phyloP scores from a whole-genome alignment of 1,140 invertebrate species.

The Drosophila asahinai region DNA sequence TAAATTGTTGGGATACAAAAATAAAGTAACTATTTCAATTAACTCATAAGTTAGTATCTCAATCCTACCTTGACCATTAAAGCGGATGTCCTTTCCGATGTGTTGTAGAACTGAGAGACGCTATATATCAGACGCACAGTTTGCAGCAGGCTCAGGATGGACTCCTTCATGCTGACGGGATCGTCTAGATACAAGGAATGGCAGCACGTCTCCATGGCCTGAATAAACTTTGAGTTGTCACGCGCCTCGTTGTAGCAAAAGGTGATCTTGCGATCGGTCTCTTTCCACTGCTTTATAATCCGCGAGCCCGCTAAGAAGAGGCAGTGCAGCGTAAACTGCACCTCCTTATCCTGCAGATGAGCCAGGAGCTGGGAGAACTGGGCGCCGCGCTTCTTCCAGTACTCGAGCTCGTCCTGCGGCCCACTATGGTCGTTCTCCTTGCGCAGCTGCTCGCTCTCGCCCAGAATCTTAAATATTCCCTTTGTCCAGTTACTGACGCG shows the following conservation, averaged over 20 bases:
- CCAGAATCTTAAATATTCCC: slow-evolving; percentile 90
- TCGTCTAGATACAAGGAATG: slow-evolving; percentile 96
- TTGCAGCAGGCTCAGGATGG: slow-evolving; percentile 92
- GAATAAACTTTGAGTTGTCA: slow-evolving; percentile 98
- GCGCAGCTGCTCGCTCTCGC: slow-evolving; percentile 95
- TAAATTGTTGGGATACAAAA: neutral
- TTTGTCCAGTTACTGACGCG: slow-evolving; percentile 91
- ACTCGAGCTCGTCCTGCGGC: slow-evolving; percentile 97
- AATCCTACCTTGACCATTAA: slow-evolving; percentile 94
- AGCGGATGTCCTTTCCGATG: slow-evolving; percentile 96
- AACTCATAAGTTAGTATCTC: too few relatives aligned
- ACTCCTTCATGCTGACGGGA: slow-evolving; percentile 93
- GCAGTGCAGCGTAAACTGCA: slow-evolving; percentile 91
- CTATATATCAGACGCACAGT: slow-evolving; percentile 96
- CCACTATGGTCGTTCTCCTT: slow-evolving; percentile 96
- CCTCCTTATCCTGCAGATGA: slow-evolving; percentile 91
- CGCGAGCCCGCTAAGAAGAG: slow-evolving; percentile 93
- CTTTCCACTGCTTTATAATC: slow-evolving; percentile 93
- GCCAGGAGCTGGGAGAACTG: slow-evolving; percentile 96
- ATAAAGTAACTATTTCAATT: neutral
- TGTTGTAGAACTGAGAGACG: slow-evolving; percentile 97
- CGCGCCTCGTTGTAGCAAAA: slow-evolving; percentile 97
- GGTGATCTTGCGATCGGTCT: slow-evolving; percentile 94
- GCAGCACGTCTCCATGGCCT: slow-evolving; percentile 97
- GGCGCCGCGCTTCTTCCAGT: slow-evolving; percentile 97